Conservation (phyloP, 2,797 vertebrate species). For the Arnoldichthys spilopterus region DNA sequence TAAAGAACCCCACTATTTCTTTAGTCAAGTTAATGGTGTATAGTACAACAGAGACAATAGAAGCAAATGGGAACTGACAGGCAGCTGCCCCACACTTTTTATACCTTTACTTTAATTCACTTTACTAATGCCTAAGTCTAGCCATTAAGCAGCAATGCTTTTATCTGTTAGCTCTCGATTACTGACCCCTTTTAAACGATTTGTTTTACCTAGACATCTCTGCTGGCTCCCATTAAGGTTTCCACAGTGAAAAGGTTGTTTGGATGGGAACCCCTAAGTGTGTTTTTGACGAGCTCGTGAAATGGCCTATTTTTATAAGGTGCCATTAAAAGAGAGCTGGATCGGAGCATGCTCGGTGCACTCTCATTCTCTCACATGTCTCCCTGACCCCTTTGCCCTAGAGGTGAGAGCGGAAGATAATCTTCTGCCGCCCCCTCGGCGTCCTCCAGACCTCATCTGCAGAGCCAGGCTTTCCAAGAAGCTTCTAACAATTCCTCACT, state of each 20-base stretch:
- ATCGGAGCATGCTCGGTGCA: slow-evolving; percentile 55
- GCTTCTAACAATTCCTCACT: slow-evolving; percentile 58
- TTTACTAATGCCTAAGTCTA: slow-evolving; percentile 7
- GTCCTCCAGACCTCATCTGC: slow-evolving; percentile 63
- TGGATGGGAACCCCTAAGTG: slow-evolving; percentile 45
- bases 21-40: not conserved
- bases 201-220: slow-evolving; percentile 35
- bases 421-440: slow-evolving; percentile 66
- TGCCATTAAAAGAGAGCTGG: slow-evolving; percentile 70
- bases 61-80: slow-evolving; percentile 25
- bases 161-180: slow-evolving; percentile 38
- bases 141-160: slow-evolving; percentile 44
- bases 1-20: not conserved
- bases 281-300: slow-evolving; percentile 60
- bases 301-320: slow-evolving; percentile 77
- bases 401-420: slow-evolving; percentile 77
- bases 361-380: slow-evolving; percentile 66
- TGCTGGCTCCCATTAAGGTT: slow-evolving; percentile 15
- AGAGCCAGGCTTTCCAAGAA: slow-evolving; percentile 74
- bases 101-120: slow-evolving; percentile 30
- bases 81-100: slow-evolving; percentile 8
- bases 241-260: slow-evolving; percentile 47
- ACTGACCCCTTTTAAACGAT: slow-evolving; percentile 20
- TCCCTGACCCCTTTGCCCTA: slow-evolving; percentile 76
- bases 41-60: slow-evolving; percentile 1